phyloP scores from a whole-genome alignment of 1,140 invertebrate genomes.

The Delia radicum region DNA sequence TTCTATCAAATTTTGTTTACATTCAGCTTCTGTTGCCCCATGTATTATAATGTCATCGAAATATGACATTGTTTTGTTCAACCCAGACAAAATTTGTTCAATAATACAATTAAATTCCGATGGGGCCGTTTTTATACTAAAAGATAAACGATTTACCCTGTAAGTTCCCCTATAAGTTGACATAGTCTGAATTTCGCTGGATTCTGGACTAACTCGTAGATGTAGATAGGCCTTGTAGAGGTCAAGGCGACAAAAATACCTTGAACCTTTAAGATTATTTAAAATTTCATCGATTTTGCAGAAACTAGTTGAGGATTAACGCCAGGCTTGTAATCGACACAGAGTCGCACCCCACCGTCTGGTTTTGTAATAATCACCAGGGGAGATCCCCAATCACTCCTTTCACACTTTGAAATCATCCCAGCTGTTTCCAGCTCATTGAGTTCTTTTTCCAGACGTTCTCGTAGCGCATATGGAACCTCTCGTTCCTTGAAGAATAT shows the following conservation, averaged over 20 bases:
- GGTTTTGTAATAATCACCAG: not conserved
- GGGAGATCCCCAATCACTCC: not conserved
- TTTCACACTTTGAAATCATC: constrained; percentile 2
- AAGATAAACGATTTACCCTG: too few species aligned
- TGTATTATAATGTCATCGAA: constrained; percentile 2
- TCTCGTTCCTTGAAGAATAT: constrained; percentile 13
- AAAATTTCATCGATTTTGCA: constrained; percentile 49
- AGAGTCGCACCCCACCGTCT: not conserved
- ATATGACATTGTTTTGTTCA: constrained; percentile 7
- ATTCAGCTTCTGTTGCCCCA: not conserved
- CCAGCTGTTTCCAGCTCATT: not conserved
- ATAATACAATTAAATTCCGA: not conserved
- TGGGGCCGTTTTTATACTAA: constrained; percentile 34
- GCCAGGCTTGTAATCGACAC: constrained; percentile 43
- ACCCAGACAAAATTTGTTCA: not conserved
- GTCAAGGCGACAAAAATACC: constrained; percentile 31
- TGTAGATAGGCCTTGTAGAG: not conserved
- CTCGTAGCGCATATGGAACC: not conserved
- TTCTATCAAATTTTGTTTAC: not conserved
- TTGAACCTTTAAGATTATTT: constrained; percentile 42
- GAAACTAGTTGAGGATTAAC: constrained; percentile 34
- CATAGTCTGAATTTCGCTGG: too few species aligned
- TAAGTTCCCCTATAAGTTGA: too few species aligned
- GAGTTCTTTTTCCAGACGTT: not conserved
- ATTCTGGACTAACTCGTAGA: too few species aligned